Conservation (phyloP, 1,140 invertebrate genomes). For the Episyrphus balteatus region DNA sequence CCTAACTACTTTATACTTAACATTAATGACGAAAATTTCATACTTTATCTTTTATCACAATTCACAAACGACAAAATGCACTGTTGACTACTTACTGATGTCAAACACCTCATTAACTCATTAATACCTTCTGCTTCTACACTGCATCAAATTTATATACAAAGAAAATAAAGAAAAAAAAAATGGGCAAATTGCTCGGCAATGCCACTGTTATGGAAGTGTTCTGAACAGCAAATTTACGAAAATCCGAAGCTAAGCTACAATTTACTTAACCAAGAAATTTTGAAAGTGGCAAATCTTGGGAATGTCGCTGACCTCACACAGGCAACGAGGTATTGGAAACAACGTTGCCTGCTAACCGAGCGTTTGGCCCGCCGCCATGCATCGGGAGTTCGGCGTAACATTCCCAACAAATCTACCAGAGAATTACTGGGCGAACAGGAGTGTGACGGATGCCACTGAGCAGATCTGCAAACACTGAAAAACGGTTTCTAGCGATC, state of each 20-base stretch:
- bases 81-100: too few relatives aligned
- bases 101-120: too few relatives aligned
- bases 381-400: constrained; percentile 26
- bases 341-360: constrained; percentile 18
- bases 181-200: constrained; percentile 38
- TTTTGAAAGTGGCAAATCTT: constrained; percentile 36
- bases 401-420: constrained; percentile 24
- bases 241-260: constrained; percentile 38
- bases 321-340: constrained; percentile 7
- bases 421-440: constrained; percentile 32
- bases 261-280: constrained; percentile 39
- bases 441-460: constrained; percentile 36
- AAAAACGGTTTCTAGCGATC: constrained; percentile 25
- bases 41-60: too few relatives aligned
- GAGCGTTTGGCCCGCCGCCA: constrained; percentile 34
- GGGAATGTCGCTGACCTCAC: constrained; percentile 33
- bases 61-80: too few relatives aligned
- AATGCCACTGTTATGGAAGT: constrained; percentile 36
- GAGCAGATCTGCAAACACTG: constrained; percentile 37
- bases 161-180: constrained; percentile 16
- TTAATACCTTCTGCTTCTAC: too few relatives aligned
- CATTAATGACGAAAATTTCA: too few relatives aligned
- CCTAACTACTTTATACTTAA: too few relatives aligned
- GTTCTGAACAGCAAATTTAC: constrained; percentile 38
- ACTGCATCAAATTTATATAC: too few relatives aligned